phyloP scores from a whole-genome alignment of 2,888 invertebrate species.

The Hanleya hanleyi region DNA sequence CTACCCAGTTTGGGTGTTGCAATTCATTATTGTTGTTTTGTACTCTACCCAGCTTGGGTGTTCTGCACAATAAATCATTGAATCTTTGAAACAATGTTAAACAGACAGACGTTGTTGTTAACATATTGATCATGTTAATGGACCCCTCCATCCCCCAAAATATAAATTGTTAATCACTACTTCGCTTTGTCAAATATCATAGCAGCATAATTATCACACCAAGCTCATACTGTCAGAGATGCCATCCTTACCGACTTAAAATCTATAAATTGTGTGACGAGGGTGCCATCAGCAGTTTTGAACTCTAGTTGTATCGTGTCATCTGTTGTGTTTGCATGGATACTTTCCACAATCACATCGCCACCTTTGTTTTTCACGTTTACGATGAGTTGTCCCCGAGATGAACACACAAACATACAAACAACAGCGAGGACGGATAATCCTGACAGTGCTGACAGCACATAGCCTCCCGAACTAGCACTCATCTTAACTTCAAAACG shows the following conservation, averaged over 20 bases:
- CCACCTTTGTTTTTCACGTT: conserved; percentile 83
- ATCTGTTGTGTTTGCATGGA: conserved; percentile 91
- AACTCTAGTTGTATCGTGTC: conserved; percentile 93
- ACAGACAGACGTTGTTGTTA: too few relatives aligned
- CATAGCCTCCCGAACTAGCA: background rate
- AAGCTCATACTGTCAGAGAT: too few relatives aligned
- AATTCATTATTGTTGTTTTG: too few relatives aligned
- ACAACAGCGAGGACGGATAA: background rate
- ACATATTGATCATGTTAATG: too few relatives aligned
- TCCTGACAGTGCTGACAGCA: background rate
- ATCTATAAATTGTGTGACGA: conserved; percentile 93
- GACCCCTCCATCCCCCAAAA: too few relatives aligned
- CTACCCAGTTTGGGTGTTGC: too few relatives aligned
- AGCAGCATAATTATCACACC: too few relatives aligned
- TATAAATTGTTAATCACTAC: too few relatives aligned
- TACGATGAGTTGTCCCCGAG: conserved; percentile 61
- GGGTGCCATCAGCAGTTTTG: conserved; percentile 91
- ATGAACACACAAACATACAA: background rate
- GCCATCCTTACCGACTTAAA: conserved; percentile 92
- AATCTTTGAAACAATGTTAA: too few relatives aligned
- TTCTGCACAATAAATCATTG: too few relatives aligned
- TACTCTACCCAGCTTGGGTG: too few relatives aligned
- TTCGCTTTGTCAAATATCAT: too few relatives aligned
- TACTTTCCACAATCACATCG: conserved; percentile 93
- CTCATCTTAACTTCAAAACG: background rate